Conservation (phyloP, 2,888 invertebrate species). For the Romanomermis culicivorax region DNA sequence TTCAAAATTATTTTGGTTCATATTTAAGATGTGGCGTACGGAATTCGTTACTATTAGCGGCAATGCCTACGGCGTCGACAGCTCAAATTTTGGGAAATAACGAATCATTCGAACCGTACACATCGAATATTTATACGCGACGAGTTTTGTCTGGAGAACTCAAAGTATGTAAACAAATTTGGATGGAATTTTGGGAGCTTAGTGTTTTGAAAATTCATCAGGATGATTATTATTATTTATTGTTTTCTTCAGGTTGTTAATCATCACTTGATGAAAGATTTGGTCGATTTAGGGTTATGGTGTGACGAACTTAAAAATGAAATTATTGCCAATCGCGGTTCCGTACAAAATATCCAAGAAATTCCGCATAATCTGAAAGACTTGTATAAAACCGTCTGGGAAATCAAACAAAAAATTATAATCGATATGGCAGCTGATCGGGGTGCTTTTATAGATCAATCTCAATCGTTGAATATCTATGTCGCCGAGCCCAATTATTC, state of each 20-base stretch:
- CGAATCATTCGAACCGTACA: slow-evolving; percentile 92
- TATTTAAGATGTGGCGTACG: slow-evolving; percentile 50
- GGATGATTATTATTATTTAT: background rate
- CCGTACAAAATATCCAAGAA: slow-evolving; percentile 44
- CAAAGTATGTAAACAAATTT: slow-evolving; percentile 29
- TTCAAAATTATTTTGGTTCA: too few species aligned
- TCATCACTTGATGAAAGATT: slow-evolving; percentile 73
- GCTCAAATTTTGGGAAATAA: slow-evolving; percentile 98
- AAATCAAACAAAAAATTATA: slow-evolving; percentile 55
- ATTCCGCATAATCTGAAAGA: slow-evolving; percentile 30
- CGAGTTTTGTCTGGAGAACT: slow-evolving; percentile 87
- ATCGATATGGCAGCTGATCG: slow-evolving; percentile 92
- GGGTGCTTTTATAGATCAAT: slow-evolving; percentile 94
- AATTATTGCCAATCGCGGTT: slow-evolving; percentile 71
- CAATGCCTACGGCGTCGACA: slow-evolving; percentile 97
- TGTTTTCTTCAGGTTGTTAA: slow-evolving; percentile 60
- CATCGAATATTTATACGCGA: slow-evolving; percentile 82
- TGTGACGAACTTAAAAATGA: slow-evolving; percentile 81
- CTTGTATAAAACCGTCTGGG: slow-evolving; percentile 37
- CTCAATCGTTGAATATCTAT: slow-evolving; percentile 90
- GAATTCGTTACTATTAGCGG: slow-evolving; percentile 76
- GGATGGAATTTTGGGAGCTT: background rate
- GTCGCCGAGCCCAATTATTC: slow-evolving; percentile 81
- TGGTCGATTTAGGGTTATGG: slow-evolving; percentile 77
- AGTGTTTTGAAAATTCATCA: background rate